Base-by-base conservation (phyloP, 2,888 invertebrate genomes). In the Oligia strigilis region DNA sequence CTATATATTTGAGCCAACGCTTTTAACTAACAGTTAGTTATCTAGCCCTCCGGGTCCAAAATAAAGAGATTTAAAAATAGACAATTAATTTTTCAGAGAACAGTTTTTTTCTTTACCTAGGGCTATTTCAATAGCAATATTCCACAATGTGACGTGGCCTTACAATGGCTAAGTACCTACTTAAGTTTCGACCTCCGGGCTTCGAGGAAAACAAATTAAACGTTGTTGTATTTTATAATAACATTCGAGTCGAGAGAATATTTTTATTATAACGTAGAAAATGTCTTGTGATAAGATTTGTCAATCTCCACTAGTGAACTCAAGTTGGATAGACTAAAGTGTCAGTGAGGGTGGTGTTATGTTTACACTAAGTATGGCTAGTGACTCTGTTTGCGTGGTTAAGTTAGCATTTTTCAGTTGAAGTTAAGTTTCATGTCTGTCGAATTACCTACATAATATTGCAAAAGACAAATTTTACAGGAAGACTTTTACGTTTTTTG, bases 161-260 rank as follows among this genome's bases (percentile, higher is more conserved):
- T 78, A 78, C 66, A 76, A 40, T 74, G 29, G 69, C 58, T 82
- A 86, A 86, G 84, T 81, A 86, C 72, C 77, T 77, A 81, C 84
- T 86, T 87, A 86, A 88, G 81, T 81, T 77, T 78, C 64, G 78
- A 88, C 87, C 87, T 86, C 78, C 77, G 43, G 78, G 78, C 86
- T 80, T 55, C 55, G 72, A 80, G 67, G 75, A 65, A 78, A 88
- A 79, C 84, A 86, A 87, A 86, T 87, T 88, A 88, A 81, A 83
- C 52, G 72, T 80, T 76, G 72, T 83, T 86, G 66, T 88, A 86
- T 78, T 83, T 83, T 83, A 78, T 75, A 83, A 85, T 72, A 86
- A 83, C 65, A 80, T 71, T 73, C 70, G 62, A 77, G 77, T 67
- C 72, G 43, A 67, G 29, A 64, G 55, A 69, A 74, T 65, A 73